Conservation (phyloP, 2,797 vertebrate species). For the Coluber constrictor region DNA sequence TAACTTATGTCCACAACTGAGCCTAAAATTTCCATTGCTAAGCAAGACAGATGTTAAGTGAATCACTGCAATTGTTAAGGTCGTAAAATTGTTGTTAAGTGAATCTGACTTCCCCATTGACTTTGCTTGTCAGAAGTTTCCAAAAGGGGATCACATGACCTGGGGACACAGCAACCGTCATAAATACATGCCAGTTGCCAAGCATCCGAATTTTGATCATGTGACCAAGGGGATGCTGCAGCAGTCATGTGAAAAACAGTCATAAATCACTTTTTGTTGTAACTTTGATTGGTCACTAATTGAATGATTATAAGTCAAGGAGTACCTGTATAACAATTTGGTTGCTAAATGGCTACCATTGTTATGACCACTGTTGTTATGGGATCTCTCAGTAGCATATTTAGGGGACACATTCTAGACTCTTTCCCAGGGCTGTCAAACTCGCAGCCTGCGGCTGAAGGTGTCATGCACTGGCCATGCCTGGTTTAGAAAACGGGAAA, state of each 20-base stretch:
- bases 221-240: background rate
- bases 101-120: background rate
- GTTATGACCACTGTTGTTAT: background rate
- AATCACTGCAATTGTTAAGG: background rate
- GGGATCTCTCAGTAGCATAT: background rate
- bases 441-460: fast-evolving
- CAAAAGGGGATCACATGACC: background rate
- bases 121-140: background rate
- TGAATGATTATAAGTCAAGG: background rate
- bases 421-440: conserved; percentile 25
- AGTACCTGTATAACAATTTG: background rate
- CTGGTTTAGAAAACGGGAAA: too few relatives aligned
- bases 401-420: background rate
- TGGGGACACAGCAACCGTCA: background rate
- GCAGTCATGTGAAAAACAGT: background rate
- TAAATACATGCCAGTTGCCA: background rate
- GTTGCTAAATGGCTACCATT: background rate
- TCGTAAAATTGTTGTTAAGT: background rate
- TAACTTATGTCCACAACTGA: background rate
- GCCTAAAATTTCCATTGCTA: background rate
- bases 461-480: too few relatives aligned
- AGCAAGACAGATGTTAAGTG: background rate
- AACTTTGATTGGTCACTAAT: background rate
- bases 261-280: background rate
- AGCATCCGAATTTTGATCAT: background rate